Evolutionary conservation across 2,113 vertebrate species (phyloP).

Genomic region (Xyliphius kryptos): DNA sequence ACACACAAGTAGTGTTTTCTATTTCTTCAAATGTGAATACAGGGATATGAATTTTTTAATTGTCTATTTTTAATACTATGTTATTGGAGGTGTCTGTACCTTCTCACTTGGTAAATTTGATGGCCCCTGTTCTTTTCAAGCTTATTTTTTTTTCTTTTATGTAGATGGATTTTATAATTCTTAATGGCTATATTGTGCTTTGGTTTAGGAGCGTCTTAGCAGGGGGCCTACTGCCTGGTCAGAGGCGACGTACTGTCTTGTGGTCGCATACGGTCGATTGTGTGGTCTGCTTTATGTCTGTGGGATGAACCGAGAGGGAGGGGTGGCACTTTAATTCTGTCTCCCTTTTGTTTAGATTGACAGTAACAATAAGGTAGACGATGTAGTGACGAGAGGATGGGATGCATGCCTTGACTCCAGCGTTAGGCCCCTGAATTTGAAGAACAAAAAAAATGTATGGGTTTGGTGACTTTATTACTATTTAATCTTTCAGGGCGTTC

Average conservation of each 20-base stretch:
- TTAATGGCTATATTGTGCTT: background rate
- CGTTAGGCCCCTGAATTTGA: background rate
- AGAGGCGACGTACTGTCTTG: conserved; percentile 10
- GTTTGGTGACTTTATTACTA: no score
- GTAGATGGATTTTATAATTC: no score
- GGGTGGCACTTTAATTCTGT: background rate
- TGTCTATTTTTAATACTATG: no score
- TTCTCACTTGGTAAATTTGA: no score
- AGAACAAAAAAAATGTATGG: background rate
- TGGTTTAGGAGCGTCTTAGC: background rate
- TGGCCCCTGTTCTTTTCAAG: no score
- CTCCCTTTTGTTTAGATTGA: conserved; percentile 19
- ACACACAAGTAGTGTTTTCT: no score
- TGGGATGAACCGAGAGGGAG: background rate
- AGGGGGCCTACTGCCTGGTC: conserved; percentile 1
- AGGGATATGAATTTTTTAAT: no score
- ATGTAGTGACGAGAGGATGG: background rate
- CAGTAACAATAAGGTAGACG: no score
- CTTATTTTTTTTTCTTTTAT: no score
- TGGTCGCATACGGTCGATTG: conserved; percentile 8
- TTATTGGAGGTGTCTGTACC: no score
- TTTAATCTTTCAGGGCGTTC: no score
- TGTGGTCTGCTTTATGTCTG: conserved; percentile 19
- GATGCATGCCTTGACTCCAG: background rate
- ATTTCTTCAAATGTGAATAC: no score